Percentiles rank a stretch among this genome's conserved stretches.
Conservation (phyloP, 1,140 invertebrate genomes). For the Drosophila albomicans region DNA sequence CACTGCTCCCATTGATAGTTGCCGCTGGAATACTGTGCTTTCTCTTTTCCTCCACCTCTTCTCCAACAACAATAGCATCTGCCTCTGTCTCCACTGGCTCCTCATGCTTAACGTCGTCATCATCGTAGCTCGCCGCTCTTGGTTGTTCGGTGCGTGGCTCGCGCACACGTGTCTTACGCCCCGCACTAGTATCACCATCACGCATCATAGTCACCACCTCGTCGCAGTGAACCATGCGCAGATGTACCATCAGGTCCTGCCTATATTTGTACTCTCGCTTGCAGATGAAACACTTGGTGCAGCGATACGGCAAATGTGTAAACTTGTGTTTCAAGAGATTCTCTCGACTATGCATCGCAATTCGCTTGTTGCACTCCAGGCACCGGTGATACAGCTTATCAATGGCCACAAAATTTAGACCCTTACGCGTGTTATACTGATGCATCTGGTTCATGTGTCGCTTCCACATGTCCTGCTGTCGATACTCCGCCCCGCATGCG, state of each 20-base stretch:
- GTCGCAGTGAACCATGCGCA: slow-evolving; percentile 73
- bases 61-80: neutral
- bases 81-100: slow-evolving; percentile 57
- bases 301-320: slow-evolving; percentile 76
- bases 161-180: slow-evolving; percentile 66
- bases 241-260: slow-evolving; percentile 82
- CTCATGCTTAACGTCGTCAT: slow-evolving; percentile 56
- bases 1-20: slow-evolving; percentile 4
- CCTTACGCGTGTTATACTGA: slow-evolving; percentile 70
- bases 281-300: slow-evolving; percentile 77
- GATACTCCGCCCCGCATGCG: slow-evolving; percentile 67
- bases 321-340: slow-evolving; percentile 82
- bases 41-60: slow-evolving; percentile 13
- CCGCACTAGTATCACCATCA: slow-evolving; percentile 51
- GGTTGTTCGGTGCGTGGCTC: slow-evolving; percentile 58
- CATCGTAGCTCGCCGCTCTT: slow-evolving; percentile 28
- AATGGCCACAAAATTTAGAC: slow-evolving; percentile 74
- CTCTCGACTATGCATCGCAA: slow-evolving; percentile 81
- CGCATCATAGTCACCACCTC: slow-evolving; percentile 74
- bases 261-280: slow-evolving; percentile 80
- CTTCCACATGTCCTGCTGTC: slow-evolving; percentile 77
- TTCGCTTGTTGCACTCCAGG: slow-evolving; percentile 75
- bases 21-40: slow-evolving; percentile 1
- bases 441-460: slow-evolving; percentile 77
- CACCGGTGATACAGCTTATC: slow-evolving; percentile 80